Evolutionary conservation across 2,888 invertebrate species (phyloP).

Genomic region (Drosophila subsilvestris): DNA sequence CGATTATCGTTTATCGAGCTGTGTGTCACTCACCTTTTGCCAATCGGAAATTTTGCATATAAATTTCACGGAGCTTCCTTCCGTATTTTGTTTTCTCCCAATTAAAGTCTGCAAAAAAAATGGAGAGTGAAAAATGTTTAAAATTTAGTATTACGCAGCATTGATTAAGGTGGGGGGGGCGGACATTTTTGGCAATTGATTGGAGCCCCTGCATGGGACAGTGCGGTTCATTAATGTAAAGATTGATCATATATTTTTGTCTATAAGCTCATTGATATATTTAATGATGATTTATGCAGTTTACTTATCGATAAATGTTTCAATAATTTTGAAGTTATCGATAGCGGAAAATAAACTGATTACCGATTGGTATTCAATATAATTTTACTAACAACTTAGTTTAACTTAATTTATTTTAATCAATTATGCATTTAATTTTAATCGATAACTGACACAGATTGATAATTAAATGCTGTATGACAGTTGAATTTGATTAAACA

Average conservation of each 20-base stretch:
- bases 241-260: too few relatives aligned
- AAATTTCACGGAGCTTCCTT: slow-evolving; percentile 27
- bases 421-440: too few relatives aligned
- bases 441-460: neutral
- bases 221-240: neutral
- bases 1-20: neutral
- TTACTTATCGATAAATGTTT: too few relatives aligned
- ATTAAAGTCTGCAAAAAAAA: slow-evolving; percentile 36
- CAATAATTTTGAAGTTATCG: too few relatives aligned
- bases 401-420: too few relatives aligned
- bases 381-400: rapidly evolving
- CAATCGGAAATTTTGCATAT: slow-evolving; percentile 27
- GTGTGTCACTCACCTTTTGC: slow-evolving; percentile 28
- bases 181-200: slow-evolving; percentile 41
- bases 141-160: neutral
- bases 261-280: too few relatives aligned
- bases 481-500: neutral
- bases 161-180: slow-evolving; percentile 42
- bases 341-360: too few relatives aligned
- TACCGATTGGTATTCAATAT: too few relatives aligned
- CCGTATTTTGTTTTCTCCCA: neutral
- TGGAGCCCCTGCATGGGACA: slow-evolving; percentile 8
- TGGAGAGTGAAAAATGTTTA: neutral
- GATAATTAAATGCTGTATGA: neutral
- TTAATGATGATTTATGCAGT: too few relatives aligned